Base-by-base conservation (phyloP, 2,113 vertebrate genomes). In the Lonchura striata region DNA sequence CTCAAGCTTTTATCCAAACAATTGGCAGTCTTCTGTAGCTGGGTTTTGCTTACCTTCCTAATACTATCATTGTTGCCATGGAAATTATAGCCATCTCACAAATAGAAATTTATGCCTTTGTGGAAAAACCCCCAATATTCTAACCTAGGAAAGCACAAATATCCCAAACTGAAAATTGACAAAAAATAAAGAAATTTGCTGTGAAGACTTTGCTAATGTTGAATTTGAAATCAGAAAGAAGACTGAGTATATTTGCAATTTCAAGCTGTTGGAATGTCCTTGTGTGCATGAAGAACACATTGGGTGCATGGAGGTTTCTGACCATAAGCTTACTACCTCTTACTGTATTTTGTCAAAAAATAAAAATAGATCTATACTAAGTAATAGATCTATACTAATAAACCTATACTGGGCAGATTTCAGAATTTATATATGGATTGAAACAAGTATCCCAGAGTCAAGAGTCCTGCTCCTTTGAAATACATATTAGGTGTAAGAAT, bases 61-160 rank as follows among this genome's bases (percentile, higher is more conserved):
- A 82, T 24, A 39, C 52, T 23, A 42, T 84, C 53, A 92, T 75
- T 94, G 89, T 94, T 96, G 89, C 91, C 66, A 94, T 94, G 84
- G 89, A 94, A 95, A 91, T 96, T 69, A 95, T 37, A 86, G 57
- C 35, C 56, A 49, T 78, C 70, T 79, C 78, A 87, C 65, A 92
- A 84, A 91, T 5, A 71, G 35, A 95, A 94, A 74, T 79, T 2
- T 84, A 78, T 84, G 81, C 37, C 41, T 86, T 78, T 71, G 37
- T 87, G 57, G 63, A 84, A 86, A 78, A 47, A 59, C 14, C 0
- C 20, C 8, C 25, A 79, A 87, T 79, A 86, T 68, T 71, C 46
- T 82, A 95, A 87, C 46, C 37, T 42, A 89, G 25, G 44, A 78
- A 94, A 94, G 53, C 28, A 46, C 25, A 79, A 74, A 76, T 68